Evolutionary conservation across 2,113 vertebrate genomes (phyloP), one percentile per base, ranked within the genome.

Genomic region (Limnothrissa miodon): DNA sequence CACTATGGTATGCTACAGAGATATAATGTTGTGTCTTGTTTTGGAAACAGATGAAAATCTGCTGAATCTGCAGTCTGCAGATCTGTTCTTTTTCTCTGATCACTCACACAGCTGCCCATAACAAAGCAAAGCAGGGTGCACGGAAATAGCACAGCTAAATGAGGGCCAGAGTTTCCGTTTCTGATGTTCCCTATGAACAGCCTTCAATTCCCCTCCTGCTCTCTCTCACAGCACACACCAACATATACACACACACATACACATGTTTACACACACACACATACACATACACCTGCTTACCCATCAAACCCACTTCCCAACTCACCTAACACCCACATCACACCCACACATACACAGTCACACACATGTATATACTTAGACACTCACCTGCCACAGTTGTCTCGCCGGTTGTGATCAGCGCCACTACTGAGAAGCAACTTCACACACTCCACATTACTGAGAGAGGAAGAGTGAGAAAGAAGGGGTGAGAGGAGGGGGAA

Each of bases 361-460:
- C 59, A 59, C 83, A 81, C 80, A 59, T 39, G 81, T 42, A 48
- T 23, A 33, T 42, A 81, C 1, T 19, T 25, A 81, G 13, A 81
- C 21, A 92, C 95, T 82, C 90, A 99, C 98, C 98, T 97, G 90
- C 97, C 97, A 89, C 95, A 94, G 84, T 96, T 97, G 90, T 99
- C 98, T 89, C 95, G 97, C 92, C 93, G 95, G 92, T 96, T 97
- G 93, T 97, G 96, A 85, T 99, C 97, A 17, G 97, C 97, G 92
- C 97, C 97, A 25, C 96, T 97, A 94, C 95, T 97, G 92, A 98
- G 96, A 82, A 98, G 94, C 91, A 99, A 90, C 92, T 98, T 97
- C 87, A 99, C 96, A 92, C 98, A 99, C 90, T 99, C 98, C 90
- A 99, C 96, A 78, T 99, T 99, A 79, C 97, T 99, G 92, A 80